phyloP scores from a whole-genome alignment of 1,140 invertebrate species.

The Thaumetopoea pityocampa region DNA sequence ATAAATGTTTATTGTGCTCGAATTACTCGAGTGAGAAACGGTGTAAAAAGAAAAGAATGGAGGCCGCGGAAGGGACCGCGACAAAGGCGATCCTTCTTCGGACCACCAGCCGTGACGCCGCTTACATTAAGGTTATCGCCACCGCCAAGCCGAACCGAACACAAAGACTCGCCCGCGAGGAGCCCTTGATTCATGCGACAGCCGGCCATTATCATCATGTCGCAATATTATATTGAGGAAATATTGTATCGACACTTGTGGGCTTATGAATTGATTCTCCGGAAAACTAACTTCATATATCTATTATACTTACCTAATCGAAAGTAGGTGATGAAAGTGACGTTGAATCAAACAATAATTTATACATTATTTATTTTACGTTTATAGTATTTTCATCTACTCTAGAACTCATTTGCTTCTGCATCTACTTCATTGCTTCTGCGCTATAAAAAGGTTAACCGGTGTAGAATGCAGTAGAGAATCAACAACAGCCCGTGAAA shows the following conservation, averaged over 20 bases:
- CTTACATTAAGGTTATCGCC: slow-evolving; percentile 74
- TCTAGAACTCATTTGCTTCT: no score
- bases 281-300: no score
- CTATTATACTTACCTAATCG: no score
- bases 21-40: slow-evolving; percentile 73
- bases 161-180: slow-evolving; percentile 59
- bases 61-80: slow-evolving; percentile 60
- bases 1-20: slow-evolving; percentile 72
- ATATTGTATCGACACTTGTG: slow-evolving; percentile 25
- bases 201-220: slow-evolving; percentile 52
- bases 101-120: slow-evolving; percentile 69
- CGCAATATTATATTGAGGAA: slow-evolving; percentile 46
- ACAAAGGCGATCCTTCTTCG: slow-evolving; percentile 72
- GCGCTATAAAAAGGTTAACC: no score
- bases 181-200: slow-evolving; percentile 63
- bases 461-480: no score
- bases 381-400: no score
- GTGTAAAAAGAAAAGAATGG: slow-evolving; percentile 72
- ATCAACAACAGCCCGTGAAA: no score
- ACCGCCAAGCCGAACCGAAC: slow-evolving; percentile 69
- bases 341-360: no score
- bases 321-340: no score
- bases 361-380: no score
- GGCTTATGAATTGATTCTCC: slow-evolving; percentile 18
- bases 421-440: no score